Base-by-base conservation (phyloP, 2,797 vertebrate species). In the Craterocephalus amniculus region DNA sequence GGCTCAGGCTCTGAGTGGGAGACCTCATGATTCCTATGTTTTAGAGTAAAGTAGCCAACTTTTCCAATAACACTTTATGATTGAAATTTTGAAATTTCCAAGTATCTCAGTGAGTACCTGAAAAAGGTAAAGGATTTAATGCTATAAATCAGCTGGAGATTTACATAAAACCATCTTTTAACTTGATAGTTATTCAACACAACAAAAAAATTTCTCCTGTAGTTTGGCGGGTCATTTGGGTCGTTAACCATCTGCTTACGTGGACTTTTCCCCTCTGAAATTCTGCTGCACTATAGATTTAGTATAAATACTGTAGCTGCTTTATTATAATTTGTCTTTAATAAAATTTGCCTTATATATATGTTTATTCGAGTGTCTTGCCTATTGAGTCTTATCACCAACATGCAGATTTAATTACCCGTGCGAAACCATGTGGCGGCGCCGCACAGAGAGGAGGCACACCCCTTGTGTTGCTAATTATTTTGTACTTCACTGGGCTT, bases 371-470 rank as follows among this genome's bases (percentile, higher is more conserved):
- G 58, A 69, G 79, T 66, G 69, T 68, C 71, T 77, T 72, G 77
- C 81, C 67, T 76, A 12, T 56, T 81, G 74, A 60, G 62, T 77
- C 87, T 91, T 88, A 92, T 92, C 91, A 69, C 63, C 20, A 20
- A 74, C 70, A 71, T 31, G 29, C 89, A 91, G 88, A 83, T 75
- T 80, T 88, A 88, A 91, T 91, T 91, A 86, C 70, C 75, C 58
- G 35, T 38, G 70, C 60, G 83, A 79, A 67, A 85, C 83, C 75
- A 63, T 35, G 83, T 77, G 87, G 80, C 80, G 85, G 2, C 32
- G 48, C 65, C 79, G 71, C 74, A 61, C 57, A 7, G 76, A 64
- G 57, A 83, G 78, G 80, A 76, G 71, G 67, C 54, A 70, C 78
- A 27, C 77, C 78, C 58, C 77, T 88, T 83, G 83, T 59, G 70